phyloP scores from a whole-genome alignment of 1,140 invertebrate genomes.

The Tetramorium parvispinum region DNA sequence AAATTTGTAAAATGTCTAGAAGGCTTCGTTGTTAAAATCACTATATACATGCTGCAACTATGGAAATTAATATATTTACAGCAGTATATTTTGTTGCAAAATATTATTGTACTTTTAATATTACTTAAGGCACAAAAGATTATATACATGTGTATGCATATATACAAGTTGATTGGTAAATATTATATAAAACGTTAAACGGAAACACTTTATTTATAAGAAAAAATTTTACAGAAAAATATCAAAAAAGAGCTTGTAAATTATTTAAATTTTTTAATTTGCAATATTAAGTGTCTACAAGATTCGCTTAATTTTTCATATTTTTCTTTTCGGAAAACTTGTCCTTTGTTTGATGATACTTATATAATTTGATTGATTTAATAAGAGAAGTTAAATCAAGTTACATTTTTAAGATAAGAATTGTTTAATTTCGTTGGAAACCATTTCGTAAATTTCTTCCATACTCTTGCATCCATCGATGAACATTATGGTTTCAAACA shows the following conservation, averaged over 20 bases:
- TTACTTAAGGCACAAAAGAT: conserved; percentile 9
- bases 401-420: conserved; percentile 48
- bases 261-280: conserved; percentile 21
- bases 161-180: conserved; percentile 13
- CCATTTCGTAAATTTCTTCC: conserved; percentile 75
- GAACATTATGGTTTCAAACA: conserved; percentile 76
- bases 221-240: neutral
- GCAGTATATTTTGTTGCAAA: conserved; percentile 49
- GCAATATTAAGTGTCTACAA: conserved; percentile 28
- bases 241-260: neutral
- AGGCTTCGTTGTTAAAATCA: conserved; percentile 55
- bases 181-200: conserved; percentile 9
- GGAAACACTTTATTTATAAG: neutral
- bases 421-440: conserved; percentile 73
- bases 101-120: conserved; percentile 35
- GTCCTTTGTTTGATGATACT: conserved; percentile 23
- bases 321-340: conserved; percentile 33
- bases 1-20: conserved; percentile 24
- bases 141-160: neutral
- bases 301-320: conserved; percentile 21
- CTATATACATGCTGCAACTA: conserved; percentile 34
- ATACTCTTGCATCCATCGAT: conserved; percentile 78
- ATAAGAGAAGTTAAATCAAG: neutral
- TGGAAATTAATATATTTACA: conserved; percentile 51
- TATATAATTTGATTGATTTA: conserved; percentile 57